These are phyloP conservation scores for Phallusia fumigata DNA, from an alignment of 23 tunicate species.

Conservation along the genomic window DNA sequence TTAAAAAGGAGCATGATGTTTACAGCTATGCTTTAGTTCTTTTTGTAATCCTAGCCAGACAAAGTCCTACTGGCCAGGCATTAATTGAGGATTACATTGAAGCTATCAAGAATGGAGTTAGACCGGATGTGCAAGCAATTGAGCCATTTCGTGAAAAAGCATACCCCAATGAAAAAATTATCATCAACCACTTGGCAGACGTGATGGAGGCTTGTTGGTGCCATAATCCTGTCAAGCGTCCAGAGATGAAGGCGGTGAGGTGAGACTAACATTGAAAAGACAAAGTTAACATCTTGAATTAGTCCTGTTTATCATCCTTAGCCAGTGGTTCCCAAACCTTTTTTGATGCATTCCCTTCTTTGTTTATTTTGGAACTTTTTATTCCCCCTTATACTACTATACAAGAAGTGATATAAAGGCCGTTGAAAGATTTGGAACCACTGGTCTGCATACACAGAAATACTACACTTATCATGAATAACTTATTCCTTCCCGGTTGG, in stretches of 20 bases:
- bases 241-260: background rate
- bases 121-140: background rate
- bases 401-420: too few species aligned
- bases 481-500: too few species aligned
- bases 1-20: background rate
- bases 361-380: too few species aligned
- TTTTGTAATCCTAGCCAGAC: background rate
- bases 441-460: too few species aligned
- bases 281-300: too few species aligned
- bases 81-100: background rate
- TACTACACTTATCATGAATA: too few species aligned
- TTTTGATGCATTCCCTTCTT: too few species aligned
- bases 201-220: background rate
- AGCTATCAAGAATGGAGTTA: background rate
- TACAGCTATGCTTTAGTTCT: slow-evolving; percentile 2
- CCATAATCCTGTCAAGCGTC: background rate
- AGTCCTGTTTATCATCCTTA: too few species aligned
- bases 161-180: background rate
- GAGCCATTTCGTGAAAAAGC: background rate
- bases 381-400: too few species aligned
- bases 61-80: background rate
- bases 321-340: too few species aligned
- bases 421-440: too few species aligned
- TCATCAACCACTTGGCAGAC: background rate
- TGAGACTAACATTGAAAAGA: background rate